phyloP scores from a whole-genome alignment of 2,888 invertebrate species.

The Pyrrhia umbra region DNA sequence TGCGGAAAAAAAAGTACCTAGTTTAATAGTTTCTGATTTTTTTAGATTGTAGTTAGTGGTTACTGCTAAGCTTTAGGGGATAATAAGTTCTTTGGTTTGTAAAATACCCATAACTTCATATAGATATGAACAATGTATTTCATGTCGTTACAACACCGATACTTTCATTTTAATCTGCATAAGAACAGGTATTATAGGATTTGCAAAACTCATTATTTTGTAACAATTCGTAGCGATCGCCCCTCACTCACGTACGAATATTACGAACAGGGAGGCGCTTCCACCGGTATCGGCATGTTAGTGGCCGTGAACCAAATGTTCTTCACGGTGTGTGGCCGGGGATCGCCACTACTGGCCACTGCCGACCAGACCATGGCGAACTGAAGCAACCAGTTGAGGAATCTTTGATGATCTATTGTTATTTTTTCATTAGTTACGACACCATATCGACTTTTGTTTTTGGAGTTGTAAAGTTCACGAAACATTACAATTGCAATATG shows the following conservation, averaged over 20 bases:
- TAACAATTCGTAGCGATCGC: constrained; percentile 47
- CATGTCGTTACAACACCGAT: constrained; percentile 44
- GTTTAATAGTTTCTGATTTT: too few species aligned
- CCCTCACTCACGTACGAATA: constrained; percentile 61
- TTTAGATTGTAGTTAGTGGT: not conserved
- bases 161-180: constrained; percentile 60
- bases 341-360: constrained; percentile 65
- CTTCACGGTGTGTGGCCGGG: constrained; percentile 79
- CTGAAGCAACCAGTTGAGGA: constrained; percentile 75
- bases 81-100: constrained; percentile 11
- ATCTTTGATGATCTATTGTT: constrained; percentile 87
- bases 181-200: constrained; percentile 55
- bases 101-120: constrained; percentile 22
- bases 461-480: constrained; percentile 44
- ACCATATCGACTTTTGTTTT: constrained; percentile 66
- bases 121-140: constrained; percentile 41
- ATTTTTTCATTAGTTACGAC: constrained; percentile 81
- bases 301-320: constrained; percentile 85
- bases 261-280: constrained; percentile 49
- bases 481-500: constrained; percentile 14
- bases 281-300: constrained; percentile 32
- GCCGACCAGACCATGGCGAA: constrained; percentile 73
- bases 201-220: constrained; percentile 62
- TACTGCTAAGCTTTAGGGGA: constrained; percentile 8
- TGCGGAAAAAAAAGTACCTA: not conserved